Conservation (phyloP, 2,888 invertebrate genomes). For the Strigamia crassipes region DNA sequence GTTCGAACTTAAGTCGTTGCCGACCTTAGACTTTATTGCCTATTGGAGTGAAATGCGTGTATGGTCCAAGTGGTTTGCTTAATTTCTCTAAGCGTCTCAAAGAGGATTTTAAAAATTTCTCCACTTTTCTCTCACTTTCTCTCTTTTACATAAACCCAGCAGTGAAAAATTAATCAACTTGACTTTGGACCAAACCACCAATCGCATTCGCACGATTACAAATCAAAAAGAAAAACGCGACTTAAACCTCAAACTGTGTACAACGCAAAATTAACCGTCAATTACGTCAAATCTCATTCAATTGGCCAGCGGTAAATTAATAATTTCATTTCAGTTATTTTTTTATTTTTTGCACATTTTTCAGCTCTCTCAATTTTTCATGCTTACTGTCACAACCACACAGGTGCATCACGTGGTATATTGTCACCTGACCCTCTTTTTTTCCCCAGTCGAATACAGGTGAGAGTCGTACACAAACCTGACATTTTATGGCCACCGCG, state of each 20-base stretch:
- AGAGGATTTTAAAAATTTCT: conserved; percentile 38
- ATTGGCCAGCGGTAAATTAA: background rate
- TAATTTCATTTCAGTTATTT: background rate
- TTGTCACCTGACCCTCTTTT: conserved; percentile 41
- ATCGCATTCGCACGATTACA: background rate
- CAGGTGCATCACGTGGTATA: conserved; percentile 33
- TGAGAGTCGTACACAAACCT: conserved; percentile 36
- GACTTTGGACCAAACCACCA: conserved; percentile 30
- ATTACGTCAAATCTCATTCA: background rate
- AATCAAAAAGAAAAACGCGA: background rate
- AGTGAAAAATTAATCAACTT: conserved; percentile 42
- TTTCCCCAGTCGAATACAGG: conserved; percentile 32
- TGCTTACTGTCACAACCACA: conserved; percentile 27
- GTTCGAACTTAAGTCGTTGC: conserved; percentile 27
- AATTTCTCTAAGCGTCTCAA: conserved; percentile 38
- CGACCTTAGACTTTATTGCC: conserved; percentile 36
- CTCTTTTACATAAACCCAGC: conserved; percentile 39
- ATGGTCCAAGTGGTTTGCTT: conserved; percentile 42
- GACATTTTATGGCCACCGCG: conserved; percentile 40
- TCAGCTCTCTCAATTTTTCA: background rate
- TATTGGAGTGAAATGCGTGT: conserved; percentile 40
- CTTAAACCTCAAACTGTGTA: background rate
- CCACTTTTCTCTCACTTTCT: conserved; percentile 1
- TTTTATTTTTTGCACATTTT: background rate
- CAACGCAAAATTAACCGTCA: background rate